Evolutionary conservation across 2,888 invertebrate genomes (phyloP).

Genomic region (Sericinus montela): DNA sequence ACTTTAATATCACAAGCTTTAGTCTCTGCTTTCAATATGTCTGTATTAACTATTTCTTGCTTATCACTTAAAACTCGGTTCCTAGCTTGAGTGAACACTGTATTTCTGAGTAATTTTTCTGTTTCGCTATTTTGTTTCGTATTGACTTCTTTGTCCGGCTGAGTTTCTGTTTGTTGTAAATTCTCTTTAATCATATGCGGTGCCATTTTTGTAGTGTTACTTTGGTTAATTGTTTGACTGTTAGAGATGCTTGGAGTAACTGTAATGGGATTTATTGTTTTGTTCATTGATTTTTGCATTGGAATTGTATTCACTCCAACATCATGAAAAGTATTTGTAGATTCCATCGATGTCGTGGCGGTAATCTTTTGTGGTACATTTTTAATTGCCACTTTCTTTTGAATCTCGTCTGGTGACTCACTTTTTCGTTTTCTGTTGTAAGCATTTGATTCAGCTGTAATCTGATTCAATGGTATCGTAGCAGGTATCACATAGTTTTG

Average conservation of each 20-base stretch:
- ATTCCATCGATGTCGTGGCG: slow-evolving; percentile 23
- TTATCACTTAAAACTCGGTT: slow-evolving; percentile 54
- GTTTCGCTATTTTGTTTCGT: slow-evolving; percentile 31
- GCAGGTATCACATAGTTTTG: slow-evolving; percentile 16
- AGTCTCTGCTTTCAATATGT: slow-evolving; percentile 16
- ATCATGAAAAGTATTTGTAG: slow-evolving; percentile 19
- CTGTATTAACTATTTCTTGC: slow-evolving; percentile 24
- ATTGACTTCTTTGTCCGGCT: slow-evolving; percentile 5
- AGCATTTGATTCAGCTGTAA: slow-evolving; percentile 25
- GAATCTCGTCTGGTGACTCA: slow-evolving; percentile 58
- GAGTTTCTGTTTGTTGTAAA: slow-evolving; percentile 15
- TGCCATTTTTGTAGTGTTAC: not conserved
- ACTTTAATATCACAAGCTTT: slow-evolving; percentile 2
- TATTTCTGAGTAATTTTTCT: slow-evolving; percentile 62
- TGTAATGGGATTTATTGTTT: slow-evolving; percentile 18
- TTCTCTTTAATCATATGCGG: not conserved
- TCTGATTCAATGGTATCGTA: slow-evolving; percentile 14
- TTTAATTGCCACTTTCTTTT: slow-evolving; percentile 34
- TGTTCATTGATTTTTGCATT: slow-evolving; percentile 31
- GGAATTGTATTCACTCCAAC: slow-evolving; percentile 25
- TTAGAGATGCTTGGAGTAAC: slow-evolving; percentile 20
- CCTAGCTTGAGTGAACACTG: slow-evolving; percentile 64
- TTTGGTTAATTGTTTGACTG: too few relatives aligned
- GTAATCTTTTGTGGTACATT: slow-evolving; percentile 1
- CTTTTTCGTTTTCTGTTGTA: slow-evolving; percentile 56